Base-by-base conservation (phyloP, 2,797 vertebrate genomes). In the Labeo calbasu region DNA sequence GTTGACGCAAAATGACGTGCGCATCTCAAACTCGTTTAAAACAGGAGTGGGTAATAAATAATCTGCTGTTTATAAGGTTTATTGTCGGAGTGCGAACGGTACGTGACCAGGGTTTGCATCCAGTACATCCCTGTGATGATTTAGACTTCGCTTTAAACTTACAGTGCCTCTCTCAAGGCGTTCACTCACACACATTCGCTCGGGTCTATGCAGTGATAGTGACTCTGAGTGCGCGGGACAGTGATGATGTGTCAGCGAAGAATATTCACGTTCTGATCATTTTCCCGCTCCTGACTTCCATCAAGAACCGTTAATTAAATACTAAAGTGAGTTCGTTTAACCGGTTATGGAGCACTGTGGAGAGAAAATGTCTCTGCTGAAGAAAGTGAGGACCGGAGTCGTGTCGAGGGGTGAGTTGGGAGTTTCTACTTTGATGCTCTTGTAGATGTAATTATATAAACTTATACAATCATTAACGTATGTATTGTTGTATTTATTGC, bases 101-200 rank as follows among this genome's bases (percentile, higher is more conserved):
- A 36, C 36, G 73, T 55, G 81, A 25, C 43, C 50, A 55, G 25
- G 17, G 48, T 17, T 55, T 43, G 25, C 5, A 14, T 40, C 9
- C 36, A 48, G 61, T 12, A 4, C 61, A 2, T 25, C 50, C 36
- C 36, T 70, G 13, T 19, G 23, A 46, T 61, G 77, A 85, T 70
- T 71, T 82, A 63, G n/a, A 55, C 68, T 80, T 78, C 43, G 14
- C 14, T 61, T 65, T 43, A 83, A 87, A 89, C 86, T 87, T 86
- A 40, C 75, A 46, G 68, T 19, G 70, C 8, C 46, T n/a, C 51
- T 86, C 53, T 53, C 32, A 61, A 55, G 4, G 65, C 75, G 53
- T 61, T 23, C n/a, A n/a, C 50, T 28, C 81, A 28, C 82, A 48
- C 72, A n/a, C 68, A 59, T 32, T 5, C 28, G 14, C 81, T 21